Percentiles rank a stretch among this genome's conserved stretches.
Conservation (phyloP, 2,113 vertebrate species). For the Cynopterus brachyotis region DNA sequence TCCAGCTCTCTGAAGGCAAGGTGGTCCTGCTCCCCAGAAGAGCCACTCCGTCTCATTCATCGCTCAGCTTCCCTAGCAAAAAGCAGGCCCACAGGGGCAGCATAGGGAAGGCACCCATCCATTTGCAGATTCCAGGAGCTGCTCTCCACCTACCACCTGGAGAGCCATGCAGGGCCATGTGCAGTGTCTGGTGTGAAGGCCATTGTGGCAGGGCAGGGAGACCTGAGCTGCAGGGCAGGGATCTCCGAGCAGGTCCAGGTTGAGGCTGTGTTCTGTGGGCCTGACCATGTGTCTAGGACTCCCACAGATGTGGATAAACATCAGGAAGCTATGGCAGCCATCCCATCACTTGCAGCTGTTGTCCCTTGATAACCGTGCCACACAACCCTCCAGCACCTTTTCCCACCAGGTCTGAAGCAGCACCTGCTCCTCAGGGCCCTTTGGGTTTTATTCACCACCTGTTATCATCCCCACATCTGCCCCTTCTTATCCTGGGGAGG, state of each 20-base stretch:
- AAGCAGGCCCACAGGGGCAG: neutral
- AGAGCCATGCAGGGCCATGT: neutral
- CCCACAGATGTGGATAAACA: neutral
- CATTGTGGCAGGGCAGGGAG: neutral
- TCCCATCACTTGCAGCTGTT: neutral
- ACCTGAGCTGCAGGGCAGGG: neutral
- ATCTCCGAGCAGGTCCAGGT: neutral
- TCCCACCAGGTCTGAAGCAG: neutral
- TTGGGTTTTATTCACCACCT: neutral
- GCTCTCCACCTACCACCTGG: neutral
- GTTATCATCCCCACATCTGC: neutral
- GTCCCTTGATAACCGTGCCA: accelerated
- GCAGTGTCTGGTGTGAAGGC: neutral
- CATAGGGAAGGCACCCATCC: neutral
- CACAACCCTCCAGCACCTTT: too few species aligned
- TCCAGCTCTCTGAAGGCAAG: neutral
- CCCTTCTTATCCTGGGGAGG: neutral
- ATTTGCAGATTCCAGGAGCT: neutral
- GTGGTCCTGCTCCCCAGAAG: neutral
- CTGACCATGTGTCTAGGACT: neutral
- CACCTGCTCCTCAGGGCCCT: neutral
- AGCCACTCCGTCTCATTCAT: neutral
- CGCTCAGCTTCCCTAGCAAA: neutral
- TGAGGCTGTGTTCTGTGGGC: neutral
- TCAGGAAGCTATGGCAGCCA: neutral